Conservation (phyloP, 1,140 invertebrate species). For the Apis laboriosa region DNA sequence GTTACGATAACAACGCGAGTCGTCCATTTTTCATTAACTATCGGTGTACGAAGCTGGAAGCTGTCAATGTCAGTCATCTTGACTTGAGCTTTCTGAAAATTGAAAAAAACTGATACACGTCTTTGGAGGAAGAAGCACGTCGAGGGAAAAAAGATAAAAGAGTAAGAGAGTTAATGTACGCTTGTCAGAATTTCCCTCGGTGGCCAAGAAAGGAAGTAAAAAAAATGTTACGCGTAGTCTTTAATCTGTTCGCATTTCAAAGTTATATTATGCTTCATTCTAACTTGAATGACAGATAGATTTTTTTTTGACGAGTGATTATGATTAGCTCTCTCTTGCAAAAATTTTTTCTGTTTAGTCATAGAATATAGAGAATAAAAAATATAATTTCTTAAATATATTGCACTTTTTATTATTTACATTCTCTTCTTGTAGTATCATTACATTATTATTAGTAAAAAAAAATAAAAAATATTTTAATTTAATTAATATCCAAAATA, state of each 20-base stretch:
- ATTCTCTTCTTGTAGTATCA: too few relatives aligned
- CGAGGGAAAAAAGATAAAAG: neutral
- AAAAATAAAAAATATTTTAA: too few relatives aligned
- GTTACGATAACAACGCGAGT: neutral
- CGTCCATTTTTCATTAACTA: neutral
- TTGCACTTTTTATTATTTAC: too few relatives aligned
- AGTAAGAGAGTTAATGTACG: neutral
- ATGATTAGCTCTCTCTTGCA: neutral
- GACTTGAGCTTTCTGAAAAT: neutral
- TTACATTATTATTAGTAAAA: too few relatives aligned
- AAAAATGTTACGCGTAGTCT: neutral
- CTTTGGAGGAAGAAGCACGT: too few relatives aligned
- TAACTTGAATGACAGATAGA: neutral
- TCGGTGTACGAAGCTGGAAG: neutral
- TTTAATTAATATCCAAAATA: too few relatives aligned
- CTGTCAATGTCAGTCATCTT: constrained; percentile 18
- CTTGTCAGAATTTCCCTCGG: neutral
- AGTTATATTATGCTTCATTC: neutral
- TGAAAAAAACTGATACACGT: neutral
- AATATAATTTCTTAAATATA: neutral
- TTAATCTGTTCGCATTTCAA: neutral
- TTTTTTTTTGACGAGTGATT: neutral
- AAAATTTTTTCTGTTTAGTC: neutral
- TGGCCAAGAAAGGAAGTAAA: neutral
- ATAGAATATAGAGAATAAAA: neutral